Evolutionary conservation across 1,140 invertebrate species (phyloP).

Genomic region (Neodiprion pinetum): DNA sequence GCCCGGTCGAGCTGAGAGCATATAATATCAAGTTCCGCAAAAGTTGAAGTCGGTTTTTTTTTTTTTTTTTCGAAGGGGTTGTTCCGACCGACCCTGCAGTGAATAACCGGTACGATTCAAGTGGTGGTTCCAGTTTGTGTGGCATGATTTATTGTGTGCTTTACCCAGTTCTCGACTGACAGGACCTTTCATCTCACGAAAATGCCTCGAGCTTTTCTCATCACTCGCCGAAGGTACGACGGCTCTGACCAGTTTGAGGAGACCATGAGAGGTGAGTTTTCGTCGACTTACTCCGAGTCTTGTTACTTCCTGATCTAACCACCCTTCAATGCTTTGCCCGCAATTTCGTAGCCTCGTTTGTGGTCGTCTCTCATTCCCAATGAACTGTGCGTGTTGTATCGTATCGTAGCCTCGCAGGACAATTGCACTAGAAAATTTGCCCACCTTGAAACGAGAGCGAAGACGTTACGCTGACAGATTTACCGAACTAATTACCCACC

Average conservation of each 20-base stretch:
- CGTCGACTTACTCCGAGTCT: too few species aligned
- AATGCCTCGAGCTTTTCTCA: conserved; percentile 67
- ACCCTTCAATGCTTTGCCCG: too few species aligned
- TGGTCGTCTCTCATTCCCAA: background rate
- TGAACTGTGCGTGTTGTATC: too few species aligned
- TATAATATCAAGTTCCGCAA: too few species aligned
- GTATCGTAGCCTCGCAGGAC: too few species aligned
- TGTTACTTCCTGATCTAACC: background rate
- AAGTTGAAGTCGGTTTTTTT: too few species aligned
- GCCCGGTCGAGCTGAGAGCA: too few species aligned
- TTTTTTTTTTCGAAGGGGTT: too few species aligned
- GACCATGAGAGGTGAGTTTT: conserved; percentile 51
- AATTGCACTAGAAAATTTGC: too few species aligned
- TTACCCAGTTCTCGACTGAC: background rate
- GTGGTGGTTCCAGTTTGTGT: background rate
- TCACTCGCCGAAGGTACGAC: conserved; percentile 65
- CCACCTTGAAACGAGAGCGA: too few species aligned
- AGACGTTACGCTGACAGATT: too few species aligned
- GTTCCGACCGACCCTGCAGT: background rate
- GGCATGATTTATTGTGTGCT: background rate
- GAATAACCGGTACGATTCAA: background rate
- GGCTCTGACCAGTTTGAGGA: conserved; percentile 53
- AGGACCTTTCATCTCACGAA: background rate
- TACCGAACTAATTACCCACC: background rate
- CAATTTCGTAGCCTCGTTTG: background rate